Percentiles rank a stretch among this genome's conserved stretches.
Conservation (phyloP, 2,797 vertebrate genomes). For the Lacerta viridis region DNA sequence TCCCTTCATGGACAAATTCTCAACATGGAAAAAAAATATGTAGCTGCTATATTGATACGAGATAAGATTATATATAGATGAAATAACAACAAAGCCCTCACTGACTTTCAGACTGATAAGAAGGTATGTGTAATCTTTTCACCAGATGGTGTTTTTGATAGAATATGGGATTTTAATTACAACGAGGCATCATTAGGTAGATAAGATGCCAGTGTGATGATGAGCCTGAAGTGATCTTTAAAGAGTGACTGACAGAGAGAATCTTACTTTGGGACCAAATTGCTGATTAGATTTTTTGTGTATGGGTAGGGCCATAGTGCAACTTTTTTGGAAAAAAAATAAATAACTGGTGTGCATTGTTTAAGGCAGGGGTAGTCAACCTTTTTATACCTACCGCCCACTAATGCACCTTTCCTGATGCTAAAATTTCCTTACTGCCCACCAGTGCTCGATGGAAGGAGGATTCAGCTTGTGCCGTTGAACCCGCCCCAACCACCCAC, state of each 20-base stretch:
- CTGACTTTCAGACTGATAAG: slow-evolving; percentile 22
- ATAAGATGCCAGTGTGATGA: neutral
- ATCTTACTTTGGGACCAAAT: neutral
- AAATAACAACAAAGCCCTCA: neutral
- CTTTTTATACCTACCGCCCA: too few relatives aligned
- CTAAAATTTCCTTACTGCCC: too few relatives aligned
- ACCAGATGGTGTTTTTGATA: slow-evolving; percentile 28
- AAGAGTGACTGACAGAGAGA: neutral
- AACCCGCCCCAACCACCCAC: too few relatives aligned
- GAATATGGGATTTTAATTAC: slow-evolving; percentile 39
- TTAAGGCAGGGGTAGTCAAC: too few relatives aligned
- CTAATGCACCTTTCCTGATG: too few relatives aligned
- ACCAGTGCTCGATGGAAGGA: too few relatives aligned
- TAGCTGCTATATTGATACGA: neutral
- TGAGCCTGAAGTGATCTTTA: neutral
- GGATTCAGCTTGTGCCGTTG: too few relatives aligned
- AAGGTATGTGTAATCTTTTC: neutral
- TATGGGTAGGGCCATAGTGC: neutral
- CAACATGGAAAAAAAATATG: neutral
- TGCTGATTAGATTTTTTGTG: neutral
- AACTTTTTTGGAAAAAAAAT: too few relatives aligned
- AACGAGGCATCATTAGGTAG: slow-evolving; percentile 16
- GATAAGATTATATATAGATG: neutral
- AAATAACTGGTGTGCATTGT: neutral
- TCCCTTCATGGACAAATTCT: neutral